Conservation (phyloP, 2,113 vertebrate genomes). For the Poicephalus meyeri region DNA sequence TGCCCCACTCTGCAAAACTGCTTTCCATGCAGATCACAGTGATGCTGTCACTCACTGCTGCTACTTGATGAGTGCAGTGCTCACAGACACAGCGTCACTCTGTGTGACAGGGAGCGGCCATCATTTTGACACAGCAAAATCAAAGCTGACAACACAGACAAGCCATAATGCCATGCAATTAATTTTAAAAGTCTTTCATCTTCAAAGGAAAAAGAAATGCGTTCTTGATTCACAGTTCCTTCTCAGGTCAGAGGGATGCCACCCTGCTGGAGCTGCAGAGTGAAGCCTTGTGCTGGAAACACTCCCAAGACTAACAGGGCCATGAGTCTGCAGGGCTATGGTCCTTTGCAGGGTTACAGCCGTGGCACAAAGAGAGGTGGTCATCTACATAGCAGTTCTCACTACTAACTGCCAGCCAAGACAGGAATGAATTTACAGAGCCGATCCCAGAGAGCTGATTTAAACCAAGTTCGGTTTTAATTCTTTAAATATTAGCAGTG, state of each 20-base stretch:
- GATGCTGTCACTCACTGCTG: neutral
- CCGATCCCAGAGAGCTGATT: neutral
- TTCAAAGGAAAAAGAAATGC: neutral
- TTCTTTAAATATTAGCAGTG: neutral
- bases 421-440: neutral
- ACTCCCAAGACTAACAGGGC: neutral
- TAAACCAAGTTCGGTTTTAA: neutral
- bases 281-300: neutral
- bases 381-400: neutral
- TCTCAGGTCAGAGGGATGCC: neutral
- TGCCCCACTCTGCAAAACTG: accelerated
- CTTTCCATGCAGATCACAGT: accelerated
- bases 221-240: neutral
- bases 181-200: slow-evolving; percentile 27
- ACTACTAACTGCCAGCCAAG: neutral
- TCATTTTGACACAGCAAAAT: slow-evolving; percentile 34
- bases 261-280: neutral
- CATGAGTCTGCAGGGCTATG: accelerated
- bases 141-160: slow-evolving; percentile 34
- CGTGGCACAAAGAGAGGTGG: accelerated
- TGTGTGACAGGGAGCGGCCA: neutral
- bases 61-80: neutral
- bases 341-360: neutral
- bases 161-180: slow-evolving; percentile 21
- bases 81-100: neutral